These are phyloP conservation scores for Sebastes taczanowskii DNA, from an alignment of 2,797 vertebrate genomes.

Conservation along the genomic window DNA sequence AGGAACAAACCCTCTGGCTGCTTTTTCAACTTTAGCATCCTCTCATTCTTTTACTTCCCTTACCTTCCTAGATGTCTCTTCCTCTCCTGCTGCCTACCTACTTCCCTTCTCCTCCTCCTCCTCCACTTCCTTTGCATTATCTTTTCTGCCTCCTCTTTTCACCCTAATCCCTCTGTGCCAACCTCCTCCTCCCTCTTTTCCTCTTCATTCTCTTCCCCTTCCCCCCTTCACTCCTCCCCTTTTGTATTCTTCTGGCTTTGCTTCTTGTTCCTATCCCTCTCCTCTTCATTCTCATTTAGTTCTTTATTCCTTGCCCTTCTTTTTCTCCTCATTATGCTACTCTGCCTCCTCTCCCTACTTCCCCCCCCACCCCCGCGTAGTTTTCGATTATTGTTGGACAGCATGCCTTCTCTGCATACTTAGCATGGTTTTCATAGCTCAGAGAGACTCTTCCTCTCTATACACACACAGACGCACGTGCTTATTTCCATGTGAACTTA, in stretches of 20 bases:
- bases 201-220: background rate
- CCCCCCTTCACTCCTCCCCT: conserved; percentile 21
- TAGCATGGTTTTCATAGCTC: conserved; percentile 51
- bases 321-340: conserved; percentile 24
- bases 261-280: background rate
- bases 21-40: background rate
- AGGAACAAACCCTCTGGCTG: conserved; percentile 17
- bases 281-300: conserved; percentile 3
- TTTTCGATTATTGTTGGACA: conserved; percentile 24
- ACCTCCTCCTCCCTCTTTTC: background rate
- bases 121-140: background rate
- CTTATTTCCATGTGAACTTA: background rate
- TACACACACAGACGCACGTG: background rate
- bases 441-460: background rate
- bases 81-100: background rate
- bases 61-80: background rate
- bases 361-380: background rate
- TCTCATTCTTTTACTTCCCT: background rate
- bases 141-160: background rate
- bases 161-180: background rate
- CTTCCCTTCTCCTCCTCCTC: background rate
- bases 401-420: conserved; percentile 35
- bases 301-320: background rate
- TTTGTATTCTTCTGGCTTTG: conserved; percentile 19
- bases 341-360: background rate